Evolutionary conservation across 1,140 invertebrate genomes (phyloP), one percentile per base, ranked within the genome.

Genomic region (Anoplolepis gracilipes): DNA sequence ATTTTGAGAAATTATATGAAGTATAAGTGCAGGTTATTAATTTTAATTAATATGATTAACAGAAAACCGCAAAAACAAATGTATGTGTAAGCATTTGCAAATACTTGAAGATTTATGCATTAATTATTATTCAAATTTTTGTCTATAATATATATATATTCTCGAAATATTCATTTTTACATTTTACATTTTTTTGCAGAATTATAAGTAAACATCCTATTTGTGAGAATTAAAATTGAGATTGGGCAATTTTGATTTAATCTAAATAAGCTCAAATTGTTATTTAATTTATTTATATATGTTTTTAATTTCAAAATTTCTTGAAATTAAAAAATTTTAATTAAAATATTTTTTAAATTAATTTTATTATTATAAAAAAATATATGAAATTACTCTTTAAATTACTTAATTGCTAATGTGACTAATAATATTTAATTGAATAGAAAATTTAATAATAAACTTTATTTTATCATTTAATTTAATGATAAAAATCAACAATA

Each of bases 121-220:
- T 42, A n/a, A 78, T 59, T 39, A 61, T 4, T 59, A 49, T 36
- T 4, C 11, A 62, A 22, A 36, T 77, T 30, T 33, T 61, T 39
- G 10, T 49, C 2, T 49, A 10, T 13, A n/a, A n/a, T n/a, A 49
- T 0, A 39, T 11, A 76, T 39, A 62, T 62, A 59, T 75, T 57
- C 59, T 19, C 16, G 5, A 75, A 33, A 16, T 59, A n/a, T n/a
- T n/a, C n/a, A n/a, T n/a, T n/a, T n/a, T n/a, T n/a, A n/a, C n/a
- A n/a, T n/a, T n/a, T 49, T 61, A 76, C n/a, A 75, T 28, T 59
- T 75, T 36, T 75, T 73, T 36, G 11, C 3, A 57, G 13, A 75
- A 75, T 57, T 39, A 57, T 36, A 39, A 8, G n/a, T n/a, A 8
- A 16, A 55, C 16, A 61, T 76, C 39, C 3, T 39, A 62, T 62